Percentiles rank a stretch among this genome's conserved stretches.
These are phyloP conservation scores for Sinotaia quadrata DNA, from an alignment of 2,888 invertebrate genomes.

Conservation along the genomic window DNA sequence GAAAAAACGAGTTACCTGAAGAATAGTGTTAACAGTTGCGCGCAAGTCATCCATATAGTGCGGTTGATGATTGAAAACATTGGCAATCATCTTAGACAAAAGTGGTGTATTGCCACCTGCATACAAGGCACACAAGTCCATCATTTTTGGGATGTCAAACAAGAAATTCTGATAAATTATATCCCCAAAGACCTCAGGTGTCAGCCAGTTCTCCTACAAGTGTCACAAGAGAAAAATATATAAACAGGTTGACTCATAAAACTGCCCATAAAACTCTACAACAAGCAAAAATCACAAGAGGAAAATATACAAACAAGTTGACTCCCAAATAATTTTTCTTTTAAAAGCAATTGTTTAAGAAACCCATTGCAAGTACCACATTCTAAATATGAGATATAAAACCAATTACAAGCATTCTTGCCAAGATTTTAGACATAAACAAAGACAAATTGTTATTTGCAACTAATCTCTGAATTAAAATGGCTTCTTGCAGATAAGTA, in stretches of 20 bases:
- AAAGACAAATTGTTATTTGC: no score
- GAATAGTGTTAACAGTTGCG: slow-evolving; percentile 64
- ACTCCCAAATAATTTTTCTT: no score
- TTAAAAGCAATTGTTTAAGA: no score
- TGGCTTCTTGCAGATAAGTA: no score
- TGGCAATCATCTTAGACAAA: slow-evolving; percentile 78
- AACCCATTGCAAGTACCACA: no score
- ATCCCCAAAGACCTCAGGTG: slow-evolving; percentile 78
- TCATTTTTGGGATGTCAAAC: slow-evolving; percentile 86
- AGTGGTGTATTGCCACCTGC: slow-evolving; percentile 79
- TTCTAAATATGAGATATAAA: no score
- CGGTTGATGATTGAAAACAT: slow-evolving; percentile 80
- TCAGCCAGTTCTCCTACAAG: slow-evolving; percentile 75
- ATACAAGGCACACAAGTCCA: slow-evolving; percentile 84
- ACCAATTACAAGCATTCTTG: no score
- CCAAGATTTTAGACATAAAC: no score
- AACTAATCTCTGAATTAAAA: no score
- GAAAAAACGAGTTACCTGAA: slow-evolving; percentile 67
- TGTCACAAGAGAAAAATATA: slow-evolving; percentile 28
- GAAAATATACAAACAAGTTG: not conserved
- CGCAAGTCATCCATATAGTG: slow-evolving; percentile 78
- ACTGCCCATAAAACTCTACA: no score
- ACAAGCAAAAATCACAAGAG: no score
- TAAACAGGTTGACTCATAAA: not conserved
- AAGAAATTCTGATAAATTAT: slow-evolving; percentile 85